Evolutionary conservation across 23 tunicate species (phyloP).

Genomic region (Clavelina lepadiformis): DNA sequence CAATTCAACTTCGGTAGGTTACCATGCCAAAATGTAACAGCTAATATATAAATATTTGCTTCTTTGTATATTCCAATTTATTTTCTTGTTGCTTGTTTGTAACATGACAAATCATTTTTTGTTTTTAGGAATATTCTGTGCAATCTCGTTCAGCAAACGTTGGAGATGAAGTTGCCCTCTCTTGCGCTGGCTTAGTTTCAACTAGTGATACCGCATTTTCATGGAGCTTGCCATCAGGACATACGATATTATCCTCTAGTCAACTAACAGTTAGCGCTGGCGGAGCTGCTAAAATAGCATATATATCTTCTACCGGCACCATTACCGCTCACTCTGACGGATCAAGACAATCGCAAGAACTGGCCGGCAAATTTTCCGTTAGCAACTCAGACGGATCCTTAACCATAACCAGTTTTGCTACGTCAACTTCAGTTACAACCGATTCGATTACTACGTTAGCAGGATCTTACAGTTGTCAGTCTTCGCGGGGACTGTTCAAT

Average conservation of each 20-base stretch:
- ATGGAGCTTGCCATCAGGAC: constrained; percentile 46
- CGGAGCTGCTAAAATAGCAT: background rate
- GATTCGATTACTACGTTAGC: constrained; percentile 34
- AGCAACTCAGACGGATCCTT: constrained; percentile 37
- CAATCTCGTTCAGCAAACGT: background rate
- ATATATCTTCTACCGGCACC: constrained; percentile 14
- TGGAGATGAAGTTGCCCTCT: constrained; percentile 9
- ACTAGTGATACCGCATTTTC: constrained; percentile 18
- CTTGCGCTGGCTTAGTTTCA: constrained; percentile 5
- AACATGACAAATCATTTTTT: background rate
- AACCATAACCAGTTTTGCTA: constrained; percentile 28
- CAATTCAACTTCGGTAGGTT: constrained; percentile 54
- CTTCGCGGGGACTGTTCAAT: constrained; percentile 26
- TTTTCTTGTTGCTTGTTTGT: background rate
- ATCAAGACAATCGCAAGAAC: constrained; percentile 15
- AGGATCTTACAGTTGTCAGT: constrained; percentile 40
- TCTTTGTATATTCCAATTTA: background rate
- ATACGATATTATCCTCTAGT: constrained; percentile 15
- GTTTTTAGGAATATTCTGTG: constrained; percentile 4
- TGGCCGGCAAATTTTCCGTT: constrained; percentile 34
- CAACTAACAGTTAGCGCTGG: background rate
- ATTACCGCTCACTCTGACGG: constrained; percentile 24
- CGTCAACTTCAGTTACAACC: constrained; percentile 11
- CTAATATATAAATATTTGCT: background rate
- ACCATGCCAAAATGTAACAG: no score